A percentile compares a stretch with the other conserved stretches of the same genome.
Conservation (phyloP, 2,113 vertebrate species). For the Pedetes capensis region DNA sequence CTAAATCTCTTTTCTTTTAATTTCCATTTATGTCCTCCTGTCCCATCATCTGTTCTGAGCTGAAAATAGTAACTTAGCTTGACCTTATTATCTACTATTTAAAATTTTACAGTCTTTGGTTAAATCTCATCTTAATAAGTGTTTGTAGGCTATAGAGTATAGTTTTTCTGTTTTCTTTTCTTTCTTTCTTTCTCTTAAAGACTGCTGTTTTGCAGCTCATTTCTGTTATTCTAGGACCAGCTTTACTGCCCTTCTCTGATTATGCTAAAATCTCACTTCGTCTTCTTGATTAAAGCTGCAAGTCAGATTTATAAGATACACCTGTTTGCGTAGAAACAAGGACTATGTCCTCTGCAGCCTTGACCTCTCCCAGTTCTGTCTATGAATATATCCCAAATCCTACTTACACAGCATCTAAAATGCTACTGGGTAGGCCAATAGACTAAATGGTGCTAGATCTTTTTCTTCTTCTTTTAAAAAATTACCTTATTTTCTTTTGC, state of each 20-base stretch:
- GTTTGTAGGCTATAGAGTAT: conserved; percentile 50
- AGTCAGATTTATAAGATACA: neutral
- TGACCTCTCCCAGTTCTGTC: neutral
- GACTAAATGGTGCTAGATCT: neutral
- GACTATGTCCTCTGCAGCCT: neutral
- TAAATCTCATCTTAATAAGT: conserved; percentile 76
- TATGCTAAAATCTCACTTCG: conserved; percentile 50
- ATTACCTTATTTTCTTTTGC: no score
- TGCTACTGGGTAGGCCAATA: neutral
- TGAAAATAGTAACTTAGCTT: conserved; percentile 74
- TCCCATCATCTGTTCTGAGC: conserved; percentile 71
- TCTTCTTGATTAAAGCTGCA: conserved; percentile 50
- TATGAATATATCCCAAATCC: neutral
- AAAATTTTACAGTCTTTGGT: conserved; percentile 79
- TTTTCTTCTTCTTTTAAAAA: no score
- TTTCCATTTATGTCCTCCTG: conserved; percentile 73
- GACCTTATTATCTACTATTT: conserved; percentile 78
- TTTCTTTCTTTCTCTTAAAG: conserved; percentile 12
- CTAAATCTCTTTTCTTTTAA: conserved; percentile 74
- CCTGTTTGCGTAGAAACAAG: neutral
- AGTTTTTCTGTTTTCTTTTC: neutral
- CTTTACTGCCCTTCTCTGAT: neutral
- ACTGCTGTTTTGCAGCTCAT: neutral
- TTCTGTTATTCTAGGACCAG: conserved; percentile 33
- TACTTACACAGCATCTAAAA: neutral